Evolutionary conservation across 2,888 invertebrate genomes (phyloP).

Genomic region (Limenitis camilla): DNA sequence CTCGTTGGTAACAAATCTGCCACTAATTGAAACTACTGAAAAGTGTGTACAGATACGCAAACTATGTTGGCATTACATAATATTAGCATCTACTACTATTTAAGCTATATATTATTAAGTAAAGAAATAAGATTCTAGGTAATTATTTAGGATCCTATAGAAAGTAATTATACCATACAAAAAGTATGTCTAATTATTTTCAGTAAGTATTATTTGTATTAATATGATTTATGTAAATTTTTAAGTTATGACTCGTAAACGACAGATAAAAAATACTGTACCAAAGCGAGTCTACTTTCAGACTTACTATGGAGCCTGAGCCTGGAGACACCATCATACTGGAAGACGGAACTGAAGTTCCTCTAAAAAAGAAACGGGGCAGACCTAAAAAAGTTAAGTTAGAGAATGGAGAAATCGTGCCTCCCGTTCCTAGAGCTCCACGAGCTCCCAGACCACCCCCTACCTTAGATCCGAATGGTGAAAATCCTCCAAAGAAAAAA

Average conservation of each 20-base stretch:
- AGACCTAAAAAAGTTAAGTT: conserved; percentile 87
- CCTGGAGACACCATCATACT: conserved; percentile 71
- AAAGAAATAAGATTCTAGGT: too few species aligned
- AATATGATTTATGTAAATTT: background rate
- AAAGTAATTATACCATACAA: too few species aligned
- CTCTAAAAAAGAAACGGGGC: conserved; percentile 91
- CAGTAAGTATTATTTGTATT: too few species aligned
- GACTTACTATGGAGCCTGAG: conserved; percentile 70
- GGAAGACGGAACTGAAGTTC: conserved; percentile 78
- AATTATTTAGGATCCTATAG: too few species aligned
- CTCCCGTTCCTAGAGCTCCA: conserved; percentile 67
- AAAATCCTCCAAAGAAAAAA: conserved; percentile 86
- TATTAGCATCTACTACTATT: too few species aligned
- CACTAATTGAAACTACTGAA: too few species aligned
- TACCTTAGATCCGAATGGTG: conserved; percentile 41
- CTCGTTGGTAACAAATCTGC: background rate
- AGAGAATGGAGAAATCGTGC: conserved; percentile 78
- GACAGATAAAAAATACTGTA: conserved; percentile 41
- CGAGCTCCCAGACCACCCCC: conserved; percentile 56
- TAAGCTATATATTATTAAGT: too few species aligned
- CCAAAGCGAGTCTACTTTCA: conserved; percentile 40
- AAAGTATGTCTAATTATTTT: too few species aligned
- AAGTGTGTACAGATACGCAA: too few species aligned
- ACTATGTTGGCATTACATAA: too few species aligned
- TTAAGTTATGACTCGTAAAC: conserved; percentile 19